These are phyloP conservation scores for Benitochromis conjunctus DNA, from an alignment of 2,113 vertebrate genomes.

Conservation along the genomic window DNA sequence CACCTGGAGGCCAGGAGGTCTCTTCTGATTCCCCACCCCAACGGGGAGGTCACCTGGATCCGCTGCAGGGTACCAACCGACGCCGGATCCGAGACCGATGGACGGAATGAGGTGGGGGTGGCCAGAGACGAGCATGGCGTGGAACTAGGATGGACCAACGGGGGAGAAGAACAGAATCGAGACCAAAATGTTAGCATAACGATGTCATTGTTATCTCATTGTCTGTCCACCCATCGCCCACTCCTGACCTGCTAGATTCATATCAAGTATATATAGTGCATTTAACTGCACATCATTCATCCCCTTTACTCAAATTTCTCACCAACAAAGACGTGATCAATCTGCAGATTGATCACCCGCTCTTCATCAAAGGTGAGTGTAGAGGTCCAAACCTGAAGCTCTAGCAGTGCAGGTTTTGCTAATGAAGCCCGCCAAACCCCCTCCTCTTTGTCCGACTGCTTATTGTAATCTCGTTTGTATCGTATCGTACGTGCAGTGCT, in stretches of 20 bases:
- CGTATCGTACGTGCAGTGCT: constrained; percentile 52
- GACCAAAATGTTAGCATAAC: constrained; percentile 45
- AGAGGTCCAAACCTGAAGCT: neutral
- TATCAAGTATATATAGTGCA: neutral
- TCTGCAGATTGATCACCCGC: neutral
- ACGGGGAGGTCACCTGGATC: neutral
- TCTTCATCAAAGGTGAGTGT: neutral
- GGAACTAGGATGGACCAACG: constrained; percentile 72
- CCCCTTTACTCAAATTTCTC: neutral
- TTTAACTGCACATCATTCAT: neutral
- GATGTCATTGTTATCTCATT: constrained; percentile 17
- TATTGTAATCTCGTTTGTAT: constrained; percentile 37
- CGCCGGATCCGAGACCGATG: constrained; percentile 40
- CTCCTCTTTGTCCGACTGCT: constrained; percentile 1
- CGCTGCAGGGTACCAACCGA: neutral
- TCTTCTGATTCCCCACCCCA: constrained; percentile 79
- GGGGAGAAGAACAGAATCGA: neutral
- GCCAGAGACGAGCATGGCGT: constrained; percentile 76
- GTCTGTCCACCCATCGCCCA: neutral
- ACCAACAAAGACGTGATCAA: neutral
- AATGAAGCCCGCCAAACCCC: neutral
- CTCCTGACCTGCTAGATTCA: neutral
- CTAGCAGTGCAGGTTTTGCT: constrained; percentile 6
- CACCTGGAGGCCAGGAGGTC: constrained; percentile 82
- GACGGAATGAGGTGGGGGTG: constrained; percentile 75